phyloP scores from a whole-genome alignment of 1,140 invertebrate species.

The Ridgeia piscesae region DNA sequence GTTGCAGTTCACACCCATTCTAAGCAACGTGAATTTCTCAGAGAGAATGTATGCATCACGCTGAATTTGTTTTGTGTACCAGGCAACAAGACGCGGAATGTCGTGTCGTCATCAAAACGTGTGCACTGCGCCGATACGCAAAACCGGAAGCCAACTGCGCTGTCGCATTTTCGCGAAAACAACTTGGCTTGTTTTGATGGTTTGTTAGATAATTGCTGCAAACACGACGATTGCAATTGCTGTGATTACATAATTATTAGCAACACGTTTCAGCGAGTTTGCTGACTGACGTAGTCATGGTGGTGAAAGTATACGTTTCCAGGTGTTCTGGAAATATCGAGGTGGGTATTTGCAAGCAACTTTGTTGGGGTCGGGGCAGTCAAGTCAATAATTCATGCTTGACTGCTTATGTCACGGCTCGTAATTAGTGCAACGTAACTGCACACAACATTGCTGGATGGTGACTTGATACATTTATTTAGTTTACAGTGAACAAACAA shows the following conservation, averaged over 20 bases:
- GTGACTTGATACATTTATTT: too few species aligned
- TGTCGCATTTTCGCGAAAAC: neutral
- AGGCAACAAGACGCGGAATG: neutral
- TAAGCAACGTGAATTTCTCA: neutral
- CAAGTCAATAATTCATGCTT: too few species aligned
- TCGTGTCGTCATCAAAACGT: neutral
- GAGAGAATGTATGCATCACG: neutral
- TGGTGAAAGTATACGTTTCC: neutral
- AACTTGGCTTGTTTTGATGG: neutral
- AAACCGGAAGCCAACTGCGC: neutral
- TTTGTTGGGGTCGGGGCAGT: too few species aligned
- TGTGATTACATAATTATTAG: neutral
- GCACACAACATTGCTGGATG: too few species aligned
- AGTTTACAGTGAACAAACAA: too few species aligned
- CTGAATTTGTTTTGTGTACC: neutral
- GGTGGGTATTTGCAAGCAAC: neutral
- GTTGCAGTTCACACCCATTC: neutral
- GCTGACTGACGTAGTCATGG: neutral
- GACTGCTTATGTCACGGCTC: too few species aligned
- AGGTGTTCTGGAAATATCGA: neutral
- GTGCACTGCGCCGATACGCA: neutral
- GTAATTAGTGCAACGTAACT: too few species aligned
- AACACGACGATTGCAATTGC: neutral
- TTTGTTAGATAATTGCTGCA: neutral
- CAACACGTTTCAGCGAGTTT: neutral